These are phyloP conservation scores for Gryon sp. DNA, from an alignment of 1,140 invertebrate species.

Conservation along the genomic window DNA sequence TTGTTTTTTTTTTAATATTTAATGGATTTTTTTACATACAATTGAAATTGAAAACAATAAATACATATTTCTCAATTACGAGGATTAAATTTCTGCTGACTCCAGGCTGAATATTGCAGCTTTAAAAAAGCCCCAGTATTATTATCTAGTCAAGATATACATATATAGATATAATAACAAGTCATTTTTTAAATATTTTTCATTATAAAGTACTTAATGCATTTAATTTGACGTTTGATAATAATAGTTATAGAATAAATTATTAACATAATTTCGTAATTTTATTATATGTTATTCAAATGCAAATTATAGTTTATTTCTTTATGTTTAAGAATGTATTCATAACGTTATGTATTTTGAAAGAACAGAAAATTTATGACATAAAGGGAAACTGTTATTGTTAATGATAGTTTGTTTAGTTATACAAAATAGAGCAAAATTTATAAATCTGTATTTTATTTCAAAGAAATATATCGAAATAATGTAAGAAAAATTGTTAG, in stretches of 20 bases:
- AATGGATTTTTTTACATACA: neutral
- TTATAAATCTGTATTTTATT: conserved; percentile 63
- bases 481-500: conserved; percentile 35
- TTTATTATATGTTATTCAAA: too few species aligned
- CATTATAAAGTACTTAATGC: conserved; percentile 34
- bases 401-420: conserved; percentile 60
- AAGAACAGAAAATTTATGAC: conserved; percentile 32
- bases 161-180: conserved; percentile 27
- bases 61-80: conserved; percentile 16
- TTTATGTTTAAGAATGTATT: conserved; percentile 21
- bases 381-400: conserved; percentile 56
- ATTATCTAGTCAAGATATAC: conserved; percentile 57
- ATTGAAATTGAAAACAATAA: conserved; percentile 3
- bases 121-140: conserved; percentile 55
- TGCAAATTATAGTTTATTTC: too few species aligned
- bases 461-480: conserved; percentile 62
- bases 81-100: conserved; percentile 49
- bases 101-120: conserved; percentile 54
- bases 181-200: conserved; percentile 53
- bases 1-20: neutral
- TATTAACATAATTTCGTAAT: too few species aligned
- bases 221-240: conserved; percentile 7
- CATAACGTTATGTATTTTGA: conserved; percentile 29
- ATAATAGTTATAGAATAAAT: too few species aligned
- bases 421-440: conserved; percentile 59